Evolutionary conservation across 2,113 vertebrate genomes (phyloP), one percentile per base, ranked within the genome.

Genomic region (Ochotona curzoniae): DNA sequence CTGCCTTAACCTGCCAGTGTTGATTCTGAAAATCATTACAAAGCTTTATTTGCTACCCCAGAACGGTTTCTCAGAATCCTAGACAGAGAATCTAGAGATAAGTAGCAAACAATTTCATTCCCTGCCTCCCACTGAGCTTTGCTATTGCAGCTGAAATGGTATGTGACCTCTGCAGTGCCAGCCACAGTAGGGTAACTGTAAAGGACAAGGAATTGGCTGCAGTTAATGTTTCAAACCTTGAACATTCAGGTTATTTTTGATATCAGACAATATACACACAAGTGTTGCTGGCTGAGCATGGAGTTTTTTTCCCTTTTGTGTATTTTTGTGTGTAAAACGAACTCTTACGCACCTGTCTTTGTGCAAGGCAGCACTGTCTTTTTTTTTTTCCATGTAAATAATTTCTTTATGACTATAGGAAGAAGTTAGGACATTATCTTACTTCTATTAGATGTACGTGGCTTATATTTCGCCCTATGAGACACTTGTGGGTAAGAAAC

Each of bases 61-160:
- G n/a, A 54, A 49, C 49, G 64, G 90, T 67, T 96, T 95, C 80
- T 96, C 38, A 30, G 90, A 92, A 96, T 92, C 54, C 87, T 49
- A 83, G 64, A 94, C 71, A 92, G 74, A 92, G 67, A 71, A 96
- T 95, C 88, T 96, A 28, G 90, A 96, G 95, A 96, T 96, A 96
- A 92, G 94, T 93, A 95, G 95, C 69, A 82, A 90, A 91, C 88
- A 93, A 69, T 97, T 96, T 96, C 82, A 94, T 90, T 92, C 94
- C 95, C 94, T 87, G 91, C 95, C 94, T 96, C 93, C 93, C 95
- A 95, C 93, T 90, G 92, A 95, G 96, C 61, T 95, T 91, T 83
- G 92, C 84, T 87, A 75, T 95, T 95, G 93, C 90, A 75, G 85
- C 83, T 95, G 94, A 96, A 96, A 96, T 92, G 94, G 92, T 88